Base-by-base conservation (phyloP, 2,797 vertebrate species). In the Halcyon badia region DNA sequence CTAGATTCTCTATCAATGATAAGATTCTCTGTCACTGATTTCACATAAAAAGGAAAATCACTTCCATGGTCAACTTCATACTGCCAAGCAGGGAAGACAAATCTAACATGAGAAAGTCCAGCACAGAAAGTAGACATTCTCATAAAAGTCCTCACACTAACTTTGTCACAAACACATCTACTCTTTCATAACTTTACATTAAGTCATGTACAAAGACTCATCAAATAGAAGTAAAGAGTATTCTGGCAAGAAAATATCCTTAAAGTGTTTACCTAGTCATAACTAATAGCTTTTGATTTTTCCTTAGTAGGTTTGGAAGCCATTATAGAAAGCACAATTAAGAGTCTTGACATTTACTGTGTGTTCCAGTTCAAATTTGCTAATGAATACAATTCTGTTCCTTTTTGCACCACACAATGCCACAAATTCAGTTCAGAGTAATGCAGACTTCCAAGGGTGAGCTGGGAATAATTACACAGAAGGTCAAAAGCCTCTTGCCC, bases 211-310 rank as follows among this genome's bases (percentile, higher is more conserved):
- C 83, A 10, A 82, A 97, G 95, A 93, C 76, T 96, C 95, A 97
- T 97, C 97, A 97, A 97, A 97, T 52, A 98, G 89, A 97, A 92
- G 95, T 94, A 95, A 98, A 98, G 93, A 96, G 87, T 81, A 62
- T 97, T 97, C 94, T 91, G 96, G 96, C 71, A 92, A 97, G 97
- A 97, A 97, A 51, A 96, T 77, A 5, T 90, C 95, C 96, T 97
- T 98, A 97, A 98, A 98, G 97, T 98, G 97, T 98, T 98, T 98
- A 97, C 97, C 96, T 98, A 97, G 91, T 97, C 97, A 97, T 97
- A 98, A 97, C 96, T 98, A 98, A 98, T 98, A 98, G 97, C 97
- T 98, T 97, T 96, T 97, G 97, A 97, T 97, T 96, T 97, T 98
- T 98, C 95, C 95, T 97, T 97, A 95, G 97, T 98, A 98, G 97